Percentiles rank a stretch among this genome's conserved stretches.
These are phyloP conservation scores for Epistrophella euchroma DNA, from an alignment of 2,888 invertebrate genomes.

Conservation along the genomic window DNA sequence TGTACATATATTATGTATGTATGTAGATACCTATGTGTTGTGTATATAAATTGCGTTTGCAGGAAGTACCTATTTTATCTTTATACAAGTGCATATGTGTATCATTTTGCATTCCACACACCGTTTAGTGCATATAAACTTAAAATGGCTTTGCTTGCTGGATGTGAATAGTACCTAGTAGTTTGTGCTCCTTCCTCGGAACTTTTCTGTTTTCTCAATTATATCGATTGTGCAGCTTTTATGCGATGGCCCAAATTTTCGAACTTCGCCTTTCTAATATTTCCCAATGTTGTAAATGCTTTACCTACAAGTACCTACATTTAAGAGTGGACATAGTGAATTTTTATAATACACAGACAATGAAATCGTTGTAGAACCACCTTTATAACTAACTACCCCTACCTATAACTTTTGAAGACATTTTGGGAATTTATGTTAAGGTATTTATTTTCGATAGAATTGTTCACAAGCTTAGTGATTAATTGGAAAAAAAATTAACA, in stretches of 20 bases:
- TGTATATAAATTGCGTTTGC: slow-evolving; percentile 54
- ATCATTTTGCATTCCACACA: slow-evolving; percentile 49
- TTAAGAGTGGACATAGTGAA: slow-evolving; percentile 52
- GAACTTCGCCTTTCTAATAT: slow-evolving; percentile 69
- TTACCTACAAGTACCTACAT: slow-evolving; percentile 24
- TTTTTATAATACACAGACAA: slow-evolving; percentile 39
- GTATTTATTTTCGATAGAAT: neutral
- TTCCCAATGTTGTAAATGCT: slow-evolving; percentile 43
- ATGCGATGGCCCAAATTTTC: slow-evolving; percentile 77
- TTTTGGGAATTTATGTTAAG: slow-evolving; percentile 7
- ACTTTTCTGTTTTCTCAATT: slow-evolving; percentile 74
- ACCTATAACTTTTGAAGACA: neutral
- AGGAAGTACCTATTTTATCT: slow-evolving; percentile 65
- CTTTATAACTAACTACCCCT: slow-evolving; percentile 23
- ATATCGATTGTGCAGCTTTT: slow-evolving; percentile 77
- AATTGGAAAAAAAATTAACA: neutral
- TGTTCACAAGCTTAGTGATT: neutral
- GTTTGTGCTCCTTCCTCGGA: slow-evolving; percentile 53
- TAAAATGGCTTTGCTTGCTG: slow-evolving; percentile 27
- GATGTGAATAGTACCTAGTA: slow-evolving; percentile 39
- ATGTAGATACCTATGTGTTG: neutral
- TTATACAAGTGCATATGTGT: slow-evolving; percentile 4
- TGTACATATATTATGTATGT: neutral
- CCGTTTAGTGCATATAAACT: slow-evolving; percentile 53
- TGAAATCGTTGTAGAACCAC: slow-evolving; percentile 40